A percentile compares a stretch with the other conserved stretches of the same genome.
These are phyloP conservation scores for Rapana venosa DNA, from an alignment of 2,888 invertebrate genomes.

Conservation along the genomic window DNA sequence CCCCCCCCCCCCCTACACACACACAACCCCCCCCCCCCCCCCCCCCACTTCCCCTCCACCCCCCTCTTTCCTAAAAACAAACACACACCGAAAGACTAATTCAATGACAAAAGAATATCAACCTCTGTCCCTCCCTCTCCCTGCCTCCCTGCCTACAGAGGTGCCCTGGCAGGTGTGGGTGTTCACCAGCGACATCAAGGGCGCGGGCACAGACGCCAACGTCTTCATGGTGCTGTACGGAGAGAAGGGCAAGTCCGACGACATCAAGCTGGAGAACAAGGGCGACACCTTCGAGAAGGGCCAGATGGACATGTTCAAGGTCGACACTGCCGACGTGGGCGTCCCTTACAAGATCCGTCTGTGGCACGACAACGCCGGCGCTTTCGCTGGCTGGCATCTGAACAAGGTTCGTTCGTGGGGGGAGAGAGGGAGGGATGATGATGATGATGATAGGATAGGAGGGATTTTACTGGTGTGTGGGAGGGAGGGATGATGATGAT, in stretches of 20 bases:
- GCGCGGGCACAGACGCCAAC: conserved; percentile 78
- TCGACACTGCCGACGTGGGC: conserved; percentile 74
- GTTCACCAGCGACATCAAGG: conserved; percentile 72
- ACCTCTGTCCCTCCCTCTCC: no score
- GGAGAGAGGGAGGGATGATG: not conserved
- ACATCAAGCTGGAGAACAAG: conserved; percentile 73
- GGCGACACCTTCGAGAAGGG: conserved; percentile 77
- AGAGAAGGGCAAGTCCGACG: conserved; percentile 76
- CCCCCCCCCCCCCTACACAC: no score
- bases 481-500: no score
- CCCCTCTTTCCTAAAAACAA: no score
- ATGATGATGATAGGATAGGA: not conserved
- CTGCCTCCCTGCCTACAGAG: conserved; percentile 57
- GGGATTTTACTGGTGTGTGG: no score
- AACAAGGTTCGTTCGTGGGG: conserved; percentile 65
- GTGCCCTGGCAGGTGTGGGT: conserved; percentile 75
- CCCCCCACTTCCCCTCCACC: no score
- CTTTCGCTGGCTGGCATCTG: conserved; percentile 78
- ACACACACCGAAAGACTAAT: no score
- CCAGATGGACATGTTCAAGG: conserved; percentile 74
- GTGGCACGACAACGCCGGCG: conserved; percentile 76
- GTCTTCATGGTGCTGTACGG: conserved; percentile 77
- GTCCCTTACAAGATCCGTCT: conserved; percentile 77
- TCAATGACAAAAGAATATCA: no score
- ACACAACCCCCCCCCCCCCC: no score